These are phyloP conservation scores for Apodemus speciosus DNA, from an alignment of 2,113 vertebrate genomes.

Conservation along the genomic window DNA sequence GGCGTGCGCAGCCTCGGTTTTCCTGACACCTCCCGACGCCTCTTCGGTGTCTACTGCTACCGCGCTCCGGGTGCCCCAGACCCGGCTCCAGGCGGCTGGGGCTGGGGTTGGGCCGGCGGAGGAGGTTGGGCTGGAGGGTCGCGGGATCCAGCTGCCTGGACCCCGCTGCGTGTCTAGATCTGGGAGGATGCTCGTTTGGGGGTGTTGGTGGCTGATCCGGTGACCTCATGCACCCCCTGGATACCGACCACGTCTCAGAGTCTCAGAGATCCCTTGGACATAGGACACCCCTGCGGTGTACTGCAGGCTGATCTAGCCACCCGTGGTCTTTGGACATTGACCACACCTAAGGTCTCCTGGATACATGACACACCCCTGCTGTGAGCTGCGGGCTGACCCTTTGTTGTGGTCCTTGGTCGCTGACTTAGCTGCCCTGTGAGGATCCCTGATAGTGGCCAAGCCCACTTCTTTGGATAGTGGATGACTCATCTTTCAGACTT, in stretches of 20 bases:
- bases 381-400: background rate
- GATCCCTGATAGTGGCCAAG: background rate
- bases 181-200: background rate
- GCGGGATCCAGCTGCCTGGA: conserved; percentile 53
- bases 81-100: background rate
- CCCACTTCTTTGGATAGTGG: conserved; percentile 13
- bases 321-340: background rate
- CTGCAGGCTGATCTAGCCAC: background rate
- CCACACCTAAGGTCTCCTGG: background rate
- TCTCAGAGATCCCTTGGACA: background rate
- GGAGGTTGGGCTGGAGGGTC: conserved; percentile 72
- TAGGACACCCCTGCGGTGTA: background rate
- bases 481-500: background rate
- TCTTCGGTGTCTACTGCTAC: conserved; percentile 96
- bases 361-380: background rate
- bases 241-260: background rate
- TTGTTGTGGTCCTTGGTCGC: background rate
- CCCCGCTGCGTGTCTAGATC: conserved; percentile 80
- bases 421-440: background rate
- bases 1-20: conserved; percentile 95
- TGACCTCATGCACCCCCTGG: background rate
- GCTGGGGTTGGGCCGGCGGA: conserved; percentile 79
- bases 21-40: conserved; percentile 92
- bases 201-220: background rate
- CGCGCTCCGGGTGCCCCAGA: conserved; percentile 48